Conservation (phyloP, 2,888 invertebrate genomes). For the Heteromyza rotundicornis region DNA sequence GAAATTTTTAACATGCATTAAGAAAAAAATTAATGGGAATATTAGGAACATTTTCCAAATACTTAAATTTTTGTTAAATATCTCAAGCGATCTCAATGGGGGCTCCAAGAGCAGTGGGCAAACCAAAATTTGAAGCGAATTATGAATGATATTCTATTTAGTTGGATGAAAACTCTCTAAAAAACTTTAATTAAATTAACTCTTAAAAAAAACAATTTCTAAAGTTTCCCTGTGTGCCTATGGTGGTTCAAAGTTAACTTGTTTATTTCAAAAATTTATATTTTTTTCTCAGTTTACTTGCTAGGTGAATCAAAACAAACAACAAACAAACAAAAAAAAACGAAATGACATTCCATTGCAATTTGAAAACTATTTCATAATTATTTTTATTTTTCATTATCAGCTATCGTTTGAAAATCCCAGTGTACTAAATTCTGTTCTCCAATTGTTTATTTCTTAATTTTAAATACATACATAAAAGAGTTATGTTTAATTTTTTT, state of each 20-base stretch:
- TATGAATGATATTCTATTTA: slow-evolving; percentile 38
- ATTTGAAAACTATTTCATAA: background rate
- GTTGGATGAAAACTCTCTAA: too few relatives aligned
- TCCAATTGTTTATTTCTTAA: background rate
- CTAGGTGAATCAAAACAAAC: too few relatives aligned
- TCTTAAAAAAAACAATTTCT: slow-evolving; percentile 4
- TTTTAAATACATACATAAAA: background rate
- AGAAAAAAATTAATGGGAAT: slow-evolving; percentile 1
- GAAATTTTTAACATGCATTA: slow-evolving; percentile 15
- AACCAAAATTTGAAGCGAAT: slow-evolving; percentile 36
- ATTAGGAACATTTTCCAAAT: background rate
- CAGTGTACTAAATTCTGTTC: background rate
- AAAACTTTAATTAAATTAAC: too few relatives aligned
- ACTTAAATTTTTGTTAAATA: background rate
- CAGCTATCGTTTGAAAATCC: background rate
- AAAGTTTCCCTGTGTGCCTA: slow-evolving; percentile 12
- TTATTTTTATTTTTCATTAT: background rate
- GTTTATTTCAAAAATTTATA: background rate
- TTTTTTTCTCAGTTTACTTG: slow-evolving; percentile 10
- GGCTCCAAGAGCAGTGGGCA: background rate
- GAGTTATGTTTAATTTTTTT: slow-evolving; percentile 22
- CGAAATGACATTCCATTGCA: too few relatives aligned
- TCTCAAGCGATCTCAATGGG: slow-evolving; percentile 2
- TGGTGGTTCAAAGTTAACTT: too few relatives aligned
- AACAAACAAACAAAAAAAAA: too few relatives aligned